A percentile compares a stretch with the other conserved stretches of the same genome.
Conservation (phyloP, 2,113 vertebrate genomes). For the Meleagris gallopavo region DNA sequence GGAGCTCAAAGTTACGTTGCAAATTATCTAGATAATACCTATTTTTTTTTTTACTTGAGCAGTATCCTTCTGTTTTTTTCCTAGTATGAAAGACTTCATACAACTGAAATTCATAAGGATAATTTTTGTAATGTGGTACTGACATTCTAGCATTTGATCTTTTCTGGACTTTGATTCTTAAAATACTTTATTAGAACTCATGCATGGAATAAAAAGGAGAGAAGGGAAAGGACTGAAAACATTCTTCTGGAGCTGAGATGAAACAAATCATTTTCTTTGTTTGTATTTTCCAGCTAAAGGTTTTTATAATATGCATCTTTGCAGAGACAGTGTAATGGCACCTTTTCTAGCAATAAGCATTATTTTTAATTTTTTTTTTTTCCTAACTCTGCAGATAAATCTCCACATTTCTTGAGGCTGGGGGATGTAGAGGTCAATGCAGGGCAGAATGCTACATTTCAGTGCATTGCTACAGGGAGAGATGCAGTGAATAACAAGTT, state of each 20-base stretch:
- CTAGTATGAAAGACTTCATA: neutral
- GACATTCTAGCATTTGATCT: neutral
- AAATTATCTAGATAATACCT: neutral
- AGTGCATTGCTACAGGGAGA: conserved; percentile 95
- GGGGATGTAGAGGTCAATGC: conserved; percentile 99
- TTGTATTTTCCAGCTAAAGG: neutral
- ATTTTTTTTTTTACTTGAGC: neutral
- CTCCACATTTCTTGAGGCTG: conserved; percentile 96
- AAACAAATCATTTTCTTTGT: neutral
- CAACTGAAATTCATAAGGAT: neutral
- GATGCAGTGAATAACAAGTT: conserved; percentile 95
- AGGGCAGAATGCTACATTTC: conserved; percentile 98
- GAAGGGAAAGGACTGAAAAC: neutral
- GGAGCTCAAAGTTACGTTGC: neutral
- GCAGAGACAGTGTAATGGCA: neutral
- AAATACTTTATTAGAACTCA: neutral
- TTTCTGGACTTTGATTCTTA: neutral
- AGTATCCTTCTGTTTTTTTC: neutral
- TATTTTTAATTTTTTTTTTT: conserved; percentile 46
- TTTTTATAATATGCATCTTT: neutral
- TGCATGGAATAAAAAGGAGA: neutral
- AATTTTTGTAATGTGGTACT: neutral
- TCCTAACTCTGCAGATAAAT: conserved; percentile 88
- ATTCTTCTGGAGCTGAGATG: neutral
- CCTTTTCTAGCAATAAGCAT: neutral